Conservation (phyloP, 2,888 invertebrate species). For the Zaprionus lineosus region DNA sequence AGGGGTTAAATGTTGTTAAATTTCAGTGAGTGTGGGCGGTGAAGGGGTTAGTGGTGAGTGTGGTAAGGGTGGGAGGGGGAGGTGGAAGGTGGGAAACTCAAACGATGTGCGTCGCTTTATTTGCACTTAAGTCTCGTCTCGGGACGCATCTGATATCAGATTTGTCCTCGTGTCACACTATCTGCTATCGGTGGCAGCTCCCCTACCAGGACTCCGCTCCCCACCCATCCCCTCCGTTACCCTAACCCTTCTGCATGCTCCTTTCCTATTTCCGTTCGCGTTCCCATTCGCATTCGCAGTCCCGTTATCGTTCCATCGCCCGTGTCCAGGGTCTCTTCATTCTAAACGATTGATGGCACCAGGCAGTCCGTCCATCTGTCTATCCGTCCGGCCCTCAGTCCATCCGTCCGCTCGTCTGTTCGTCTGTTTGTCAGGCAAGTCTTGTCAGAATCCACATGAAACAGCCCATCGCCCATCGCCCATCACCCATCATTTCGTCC, state of each 20-base stretch:
- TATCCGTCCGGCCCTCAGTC: too few species aligned
- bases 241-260: too few species aligned
- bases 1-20: conserved; percentile 32
- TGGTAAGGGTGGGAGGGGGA: too few species aligned
- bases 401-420: too few species aligned
- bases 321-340: conserved; percentile 50
- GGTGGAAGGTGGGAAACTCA: too few species aligned
- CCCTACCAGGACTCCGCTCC: too few species aligned
- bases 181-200: conserved; percentile 49
- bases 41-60: background rate
- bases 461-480: conserved; percentile 16
- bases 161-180: conserved; percentile 47
- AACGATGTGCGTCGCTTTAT: conserved; percentile 53
- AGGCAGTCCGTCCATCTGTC: too few species aligned
- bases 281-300: too few species aligned
- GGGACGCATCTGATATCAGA: conserved; percentile 75
- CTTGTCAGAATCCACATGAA: conserved; percentile 40
- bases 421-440: too few species aligned
- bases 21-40: background rate
- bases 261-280: background rate
- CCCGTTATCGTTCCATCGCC: background rate
- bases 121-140: conserved; percentile 61
- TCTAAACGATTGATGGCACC: conserved; percentile 70
- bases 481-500: conserved; percentile 2
- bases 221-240: too few species aligned